A percentile compares a stretch with the other conserved stretches of the same genome.
Conservation (phyloP, 2,888 invertebrate genomes). For the Eilema sororculum region DNA sequence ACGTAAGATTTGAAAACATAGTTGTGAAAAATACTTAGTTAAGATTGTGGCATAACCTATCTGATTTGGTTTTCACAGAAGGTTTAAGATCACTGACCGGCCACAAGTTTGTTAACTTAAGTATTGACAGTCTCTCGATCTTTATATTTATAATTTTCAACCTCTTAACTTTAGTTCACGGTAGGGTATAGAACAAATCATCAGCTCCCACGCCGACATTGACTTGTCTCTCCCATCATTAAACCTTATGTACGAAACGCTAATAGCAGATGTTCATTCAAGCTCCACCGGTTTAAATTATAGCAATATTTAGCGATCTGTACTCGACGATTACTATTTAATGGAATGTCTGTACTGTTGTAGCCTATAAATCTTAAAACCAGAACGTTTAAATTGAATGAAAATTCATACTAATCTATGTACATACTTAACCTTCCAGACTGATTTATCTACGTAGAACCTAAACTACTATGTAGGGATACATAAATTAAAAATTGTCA, state of each 20-base stretch:
- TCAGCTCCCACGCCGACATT: constrained; percentile 18
- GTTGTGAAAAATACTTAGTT: not conserved
- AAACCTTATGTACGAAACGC: constrained; percentile 37
- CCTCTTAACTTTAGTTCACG: not conserved
- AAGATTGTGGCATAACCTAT: not conserved
- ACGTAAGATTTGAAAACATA: not conserved
- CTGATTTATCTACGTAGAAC: too few relatives aligned
- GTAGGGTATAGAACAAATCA: not conserved
- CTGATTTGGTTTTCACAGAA: not conserved
- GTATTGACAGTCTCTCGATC: not conserved
- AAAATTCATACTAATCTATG: not conserved
- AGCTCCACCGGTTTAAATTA: constrained; percentile 52
- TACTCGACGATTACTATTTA: not conserved
- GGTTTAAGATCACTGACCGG: not conserved
- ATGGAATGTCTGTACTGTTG: not conserved
- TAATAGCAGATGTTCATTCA: constrained; percentile 24
- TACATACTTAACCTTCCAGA: not conserved
- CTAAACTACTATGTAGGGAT: too few relatives aligned
- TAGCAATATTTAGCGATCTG: constrained; percentile 43
- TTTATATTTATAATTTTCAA: not conserved
- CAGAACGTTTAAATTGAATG: not conserved
- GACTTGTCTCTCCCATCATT: constrained; percentile 43
- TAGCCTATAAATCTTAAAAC: not conserved
- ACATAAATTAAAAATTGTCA: too few relatives aligned
- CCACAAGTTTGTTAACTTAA: not conserved